Evolutionary conservation across 2,113 vertebrate species (phyloP), one percentile per base, ranked within the genome.

Genomic region (Stercorarius parasiticus): DNA sequence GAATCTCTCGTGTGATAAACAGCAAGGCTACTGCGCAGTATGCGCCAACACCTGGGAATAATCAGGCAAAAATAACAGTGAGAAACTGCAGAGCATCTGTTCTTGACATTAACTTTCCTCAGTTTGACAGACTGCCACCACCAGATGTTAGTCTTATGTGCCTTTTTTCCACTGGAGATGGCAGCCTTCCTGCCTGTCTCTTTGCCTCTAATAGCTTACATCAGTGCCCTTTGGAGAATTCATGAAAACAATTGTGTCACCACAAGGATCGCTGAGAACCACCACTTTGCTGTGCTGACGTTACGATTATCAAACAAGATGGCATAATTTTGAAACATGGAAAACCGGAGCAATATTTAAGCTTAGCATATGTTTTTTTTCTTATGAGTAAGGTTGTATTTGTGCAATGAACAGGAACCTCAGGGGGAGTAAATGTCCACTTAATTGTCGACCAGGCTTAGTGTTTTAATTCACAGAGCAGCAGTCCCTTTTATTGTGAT

Each of bases 1-100:
- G 23, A 92, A 90, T 93, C 93, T 97, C 94, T 95, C 9, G 5
- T 93, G 95, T 98, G 97, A 97, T 98, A 98, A 98, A 98, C 97
- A 97, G 96, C 96, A 95, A 97, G 95, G 95, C 97, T 98, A 97
- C 97, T 96, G 97, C 97, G 97, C 97, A 94, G 95, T 87, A 52
- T 97, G 95, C 15, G 49, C 93, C 95, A 97, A 89, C 98, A 98
- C 98, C 98, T 98, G 98, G 98, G 97, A 98, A 98, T 97, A 98
- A 98, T 98, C 97, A 97, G 96, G 98, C 96, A 98, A 95, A 98
- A 98, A 98, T 98, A 98, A 98, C 98, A 98, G 87, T 93, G 97
- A 98, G 97, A 97, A 98, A 98, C 98, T 98, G 96, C 96, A 94
- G 90, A 93, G 82, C 94, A 96, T 97, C 98, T 98, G 97, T 98